These are phyloP conservation scores for Sanderia malayensis DNA, from an alignment of 30 jellyfish, hydroid and myxozoan species.

Conservation along the genomic window DNA sequence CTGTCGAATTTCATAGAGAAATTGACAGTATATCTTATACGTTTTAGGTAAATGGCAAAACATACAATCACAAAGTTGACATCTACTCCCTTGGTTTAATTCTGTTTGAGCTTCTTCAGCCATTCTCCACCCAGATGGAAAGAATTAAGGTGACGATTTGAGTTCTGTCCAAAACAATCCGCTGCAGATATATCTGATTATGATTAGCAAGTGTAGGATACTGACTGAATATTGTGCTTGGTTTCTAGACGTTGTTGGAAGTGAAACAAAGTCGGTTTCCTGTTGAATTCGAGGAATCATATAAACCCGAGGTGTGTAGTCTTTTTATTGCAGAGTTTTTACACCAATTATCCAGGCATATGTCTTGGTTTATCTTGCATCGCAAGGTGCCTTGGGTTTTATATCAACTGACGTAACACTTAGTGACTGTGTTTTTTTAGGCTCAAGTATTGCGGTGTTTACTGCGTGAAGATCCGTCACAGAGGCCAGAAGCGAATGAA, in stretches of 20 bases:
- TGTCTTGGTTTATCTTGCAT: too few species aligned
- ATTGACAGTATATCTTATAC: neutral
- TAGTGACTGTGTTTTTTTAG: too few species aligned
- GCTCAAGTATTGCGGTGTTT: conserved; percentile 64
- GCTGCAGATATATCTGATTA: too few species aligned
- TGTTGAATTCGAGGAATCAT: conserved; percentile 36
- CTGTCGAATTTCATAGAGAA: too few species aligned
- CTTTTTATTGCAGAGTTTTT: too few species aligned
- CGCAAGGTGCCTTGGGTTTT: too few species aligned
- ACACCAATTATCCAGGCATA: too few species aligned
- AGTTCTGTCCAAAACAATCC: too few species aligned
- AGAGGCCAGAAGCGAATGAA: conserved; percentile 83
- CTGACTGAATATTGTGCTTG: neutral
- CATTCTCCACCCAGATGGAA: conserved; percentile 95
- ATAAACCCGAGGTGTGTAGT: conserved; percentile 46
- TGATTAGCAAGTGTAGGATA: too few species aligned
- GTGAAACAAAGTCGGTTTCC: conserved; percentile 49
- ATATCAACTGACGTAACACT: too few species aligned
- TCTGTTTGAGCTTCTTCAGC: conserved; percentile 77
- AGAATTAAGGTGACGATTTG: conserved; percentile 85
- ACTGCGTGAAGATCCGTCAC: conserved; percentile 55
- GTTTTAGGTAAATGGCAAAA: conserved; percentile 64
- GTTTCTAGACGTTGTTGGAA: conserved; percentile 36
- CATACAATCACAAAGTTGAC: conserved; percentile 95
- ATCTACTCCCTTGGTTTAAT: conserved; percentile 93